Percentiles rank a stretch among this genome's conserved stretches.
Evolutionary conservation across 2,888 invertebrate genomes (phyloP).

Genomic region (Trissoscelio sp.): DNA sequence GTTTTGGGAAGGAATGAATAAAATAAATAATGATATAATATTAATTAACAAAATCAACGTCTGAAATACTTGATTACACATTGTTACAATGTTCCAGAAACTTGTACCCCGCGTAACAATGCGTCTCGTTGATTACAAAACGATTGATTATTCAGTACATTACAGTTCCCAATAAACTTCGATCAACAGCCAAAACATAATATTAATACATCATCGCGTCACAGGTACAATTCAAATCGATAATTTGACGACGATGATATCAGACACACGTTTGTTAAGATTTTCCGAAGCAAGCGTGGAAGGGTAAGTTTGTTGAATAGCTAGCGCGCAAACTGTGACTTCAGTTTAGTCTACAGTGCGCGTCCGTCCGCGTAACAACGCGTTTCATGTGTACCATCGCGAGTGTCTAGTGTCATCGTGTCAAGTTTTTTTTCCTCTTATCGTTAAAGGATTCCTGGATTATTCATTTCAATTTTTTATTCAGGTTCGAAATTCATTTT

Average conservation of each 20-base stretch:
- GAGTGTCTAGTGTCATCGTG: conserved; percentile 19
- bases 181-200: not conserved
- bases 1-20: too few relatives aligned
- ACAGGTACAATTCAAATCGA: conserved; percentile 23
- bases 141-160: not conserved
- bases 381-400: conserved; percentile 28
- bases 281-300: conserved; percentile 49
- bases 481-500: too few relatives aligned
- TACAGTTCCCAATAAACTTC: not conserved
- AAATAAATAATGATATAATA: too few relatives aligned
- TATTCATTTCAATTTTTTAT: not conserved
- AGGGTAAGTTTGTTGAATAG: conserved; percentile 57
- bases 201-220: conserved; percentile 11
- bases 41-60: too few relatives aligned
- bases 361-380: conserved; percentile 57
- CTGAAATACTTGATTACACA: too few relatives aligned
- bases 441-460: not conserved
- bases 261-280: conserved; percentile 38
- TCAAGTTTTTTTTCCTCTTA: not conserved
- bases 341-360: conserved; percentile 55
- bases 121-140: too few relatives aligned
- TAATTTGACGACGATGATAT: not conserved
- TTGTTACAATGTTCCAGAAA: too few relatives aligned
- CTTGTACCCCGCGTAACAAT: too few relatives aligned
- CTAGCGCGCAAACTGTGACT: conserved; percentile 56